Percentiles rank a stretch among this genome's conserved stretches.
Conservation (phyloP, 2,113 vertebrate genomes). For the Azemiops feae region DNA sequence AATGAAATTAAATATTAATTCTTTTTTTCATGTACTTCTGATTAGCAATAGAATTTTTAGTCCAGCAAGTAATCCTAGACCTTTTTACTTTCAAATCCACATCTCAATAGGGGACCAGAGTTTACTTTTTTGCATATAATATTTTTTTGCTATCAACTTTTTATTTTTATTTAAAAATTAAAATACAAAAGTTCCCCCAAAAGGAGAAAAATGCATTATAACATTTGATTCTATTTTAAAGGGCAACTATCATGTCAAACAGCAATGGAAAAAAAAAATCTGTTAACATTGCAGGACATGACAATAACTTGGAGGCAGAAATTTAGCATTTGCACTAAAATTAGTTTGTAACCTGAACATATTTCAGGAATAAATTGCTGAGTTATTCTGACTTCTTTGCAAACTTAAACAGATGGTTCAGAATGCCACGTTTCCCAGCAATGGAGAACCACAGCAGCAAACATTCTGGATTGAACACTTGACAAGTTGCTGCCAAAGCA, state of each 20-base stretch:
- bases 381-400: slow-evolving; percentile 30
- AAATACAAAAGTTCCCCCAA: background rate
- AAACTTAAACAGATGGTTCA: slow-evolving; percentile 32
- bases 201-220: background rate
- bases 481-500: background rate
- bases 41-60: slow-evolving; percentile 28
- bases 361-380: slow-evolving; percentile 55
- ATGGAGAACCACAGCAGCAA: background rate
- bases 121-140: background rate
- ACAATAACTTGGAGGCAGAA: slow-evolving; percentile 32
- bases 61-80: background rate
- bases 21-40: background rate
- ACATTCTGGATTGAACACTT: background rate
- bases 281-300: slow-evolving; percentile 33
- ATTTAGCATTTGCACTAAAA: slow-evolving; percentile 50
- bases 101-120: slow-evolving; percentile 24
- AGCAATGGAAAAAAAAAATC: slow-evolving; percentile 38
- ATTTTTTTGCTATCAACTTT: background rate
- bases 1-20: slow-evolving; percentile 34
- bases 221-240: slow-evolving; percentile 26
- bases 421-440: slow-evolving; percentile 20
- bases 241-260: background rate
- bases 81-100: slow-evolving; percentile 26
- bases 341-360: slow-evolving; percentile 58
- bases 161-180: background rate